Evolutionary conservation across 37 sponge, comb jelly and placozoan genomes (phyloP), one percentile per base, ranked within the genome.

Genomic region (Corticium candelabrum): DNA sequence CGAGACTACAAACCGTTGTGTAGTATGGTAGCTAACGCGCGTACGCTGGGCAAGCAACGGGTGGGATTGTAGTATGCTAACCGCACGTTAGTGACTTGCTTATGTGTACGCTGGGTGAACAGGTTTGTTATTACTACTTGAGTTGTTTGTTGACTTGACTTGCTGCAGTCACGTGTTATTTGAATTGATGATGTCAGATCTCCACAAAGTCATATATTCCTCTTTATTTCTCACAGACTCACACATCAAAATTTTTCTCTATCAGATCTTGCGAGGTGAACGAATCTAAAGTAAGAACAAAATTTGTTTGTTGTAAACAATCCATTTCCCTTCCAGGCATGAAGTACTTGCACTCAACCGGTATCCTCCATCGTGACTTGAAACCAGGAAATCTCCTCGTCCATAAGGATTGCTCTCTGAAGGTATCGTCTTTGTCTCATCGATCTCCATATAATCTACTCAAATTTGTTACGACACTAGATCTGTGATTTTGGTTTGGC

Each of bases 401-500:
- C 31, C 89, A 93, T 78, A 87, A 88, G 68, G 87, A 90, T 83
- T 89, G 87, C 57, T 82, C 74, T 7, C 77, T 93, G 15, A 86
- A 87, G 79, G 2, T 35, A n/a, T n/a, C n/a, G n/a, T n/a, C n/a
- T n/a, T n/a, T n/a, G n/a, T n/a, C n/a, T n/a, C n/a, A n/a, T n/a
- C n/a, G n/a, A n/a, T n/a, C n/a, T n/a, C n/a, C 4, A 69, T 35
- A 69, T 35, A 35, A 3, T 3, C 70, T 4, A 35, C 70, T 35
- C 34, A 2, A 69, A 69, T 3, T 69, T 69, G 33, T 69, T 69
- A 35, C n/a, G n/a, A n/a, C n/a, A n/a, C 2, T 69, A 34, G 31
- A 92, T 92, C 68, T 93, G 94, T 82, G 94, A 93, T 70, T 93
- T 93, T 82, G 94, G 94, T 3, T 93, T 93, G 82, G 94, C 94